Conservation (phyloP, 2,797 vertebrate species). For the Thripadectes ignobilis region DNA sequence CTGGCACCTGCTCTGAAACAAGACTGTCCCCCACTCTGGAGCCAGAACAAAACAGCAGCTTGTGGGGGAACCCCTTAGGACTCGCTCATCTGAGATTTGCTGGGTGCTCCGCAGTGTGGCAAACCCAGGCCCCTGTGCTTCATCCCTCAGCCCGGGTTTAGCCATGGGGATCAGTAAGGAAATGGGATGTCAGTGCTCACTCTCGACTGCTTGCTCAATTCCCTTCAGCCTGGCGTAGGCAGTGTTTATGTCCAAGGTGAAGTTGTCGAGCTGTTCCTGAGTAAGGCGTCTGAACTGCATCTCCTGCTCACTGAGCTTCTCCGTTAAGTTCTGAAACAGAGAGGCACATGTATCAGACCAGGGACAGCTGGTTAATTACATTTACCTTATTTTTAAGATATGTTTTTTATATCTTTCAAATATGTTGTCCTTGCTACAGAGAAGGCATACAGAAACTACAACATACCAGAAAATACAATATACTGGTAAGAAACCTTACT, state of each 20-base stretch:
- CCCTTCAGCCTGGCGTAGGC: slow-evolving; percentile 92
- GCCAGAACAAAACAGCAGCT: not conserved
- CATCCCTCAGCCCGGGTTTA: fast-evolving
- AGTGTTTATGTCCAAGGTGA: slow-evolving; percentile 93
- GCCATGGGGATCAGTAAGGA: fast-evolving
- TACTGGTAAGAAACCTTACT: not conserved
- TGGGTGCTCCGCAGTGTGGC: not conserved
- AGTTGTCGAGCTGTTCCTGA: slow-evolving; percentile 94
- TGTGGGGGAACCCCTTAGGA: not conserved
- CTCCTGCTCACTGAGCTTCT: slow-evolving; percentile 90
- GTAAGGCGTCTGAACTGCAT: slow-evolving; percentile 84
- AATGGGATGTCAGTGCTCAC: slow-evolving; percentile 72
- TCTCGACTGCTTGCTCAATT: slow-evolving; percentile 94
- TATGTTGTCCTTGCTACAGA: not conserved
- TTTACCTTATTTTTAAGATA: not conserved
- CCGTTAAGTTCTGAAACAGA: slow-evolving; percentile 80
- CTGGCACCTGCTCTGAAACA: fast-evolving
- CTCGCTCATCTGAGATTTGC: fast-evolving
- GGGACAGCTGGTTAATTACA: not conserved
- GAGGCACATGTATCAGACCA: not conserved
- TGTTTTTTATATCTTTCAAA: not conserved
- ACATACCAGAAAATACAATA: not conserved
- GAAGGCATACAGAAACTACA: not conserved
- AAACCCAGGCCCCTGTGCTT: fast-evolving
- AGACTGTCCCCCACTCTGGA: fast-evolving